Base-by-base conservation (phyloP, 2,888 invertebrate species). In the Kryphioiulus occultus region DNA sequence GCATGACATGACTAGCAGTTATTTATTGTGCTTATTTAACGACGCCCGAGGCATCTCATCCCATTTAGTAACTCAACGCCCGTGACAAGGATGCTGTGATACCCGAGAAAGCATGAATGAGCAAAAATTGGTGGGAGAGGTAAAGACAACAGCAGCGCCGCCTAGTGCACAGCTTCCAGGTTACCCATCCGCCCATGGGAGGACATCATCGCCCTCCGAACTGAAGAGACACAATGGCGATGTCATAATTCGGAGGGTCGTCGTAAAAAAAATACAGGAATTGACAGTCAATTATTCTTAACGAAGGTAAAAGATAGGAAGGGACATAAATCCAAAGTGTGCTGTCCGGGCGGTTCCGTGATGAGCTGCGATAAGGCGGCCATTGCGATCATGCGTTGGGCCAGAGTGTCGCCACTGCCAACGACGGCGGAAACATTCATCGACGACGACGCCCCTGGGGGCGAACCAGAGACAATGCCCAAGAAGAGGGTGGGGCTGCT, bases 271-370 rank as follows among this genome's bases (percentile, higher is more conserved):
- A 53, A 53, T 19, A 19, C 53, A 53, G 53, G 53, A 53, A 53
- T 53, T 53, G 53, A 53, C 53, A 53, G 53, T 53, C 53, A 53
- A 53, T 53, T 53, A 53, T 53, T 53, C 53, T 53, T 53, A 53
- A 53, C 53, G 53, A 53, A 53, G 53, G 53, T 53, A 53, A n/a
- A 53, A 53, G 53, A 53, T 53, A 53, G 53, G 35, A n/a, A 83
- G 35, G 30, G 83, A 83, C 83, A 83, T 83, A 83, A 83, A 53
- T 53, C 83, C 35, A 83, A 30, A 83, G 83, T 83, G 83, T 83
- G 83, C 83, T 83, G 83, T 19, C 83, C 83, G n/a, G 83, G 83
- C 83, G 83, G 83, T 83, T 83, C 83, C 83, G 30, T 83, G 83
- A 83, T 83, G 35, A 19, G 15, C 35, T 0, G 30, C 83, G 83